Evolutionary conservation across 1,140 invertebrate genomes (phyloP).

Genomic region (Orchesella cincta): DNA sequence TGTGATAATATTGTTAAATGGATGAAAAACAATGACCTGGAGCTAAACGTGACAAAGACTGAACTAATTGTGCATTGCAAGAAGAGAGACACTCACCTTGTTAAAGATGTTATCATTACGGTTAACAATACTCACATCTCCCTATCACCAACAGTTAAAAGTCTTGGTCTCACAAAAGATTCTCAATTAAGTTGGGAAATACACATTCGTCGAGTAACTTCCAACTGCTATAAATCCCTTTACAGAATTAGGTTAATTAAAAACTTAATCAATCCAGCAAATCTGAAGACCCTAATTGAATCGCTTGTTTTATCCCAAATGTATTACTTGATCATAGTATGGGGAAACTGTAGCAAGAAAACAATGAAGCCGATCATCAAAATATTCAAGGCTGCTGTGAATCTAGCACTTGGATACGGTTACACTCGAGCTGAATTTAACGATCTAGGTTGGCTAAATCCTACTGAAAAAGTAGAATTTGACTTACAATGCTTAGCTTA

Average conservation of each 20-base stretch:
- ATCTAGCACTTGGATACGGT: neutral
- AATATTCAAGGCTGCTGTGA: neutral
- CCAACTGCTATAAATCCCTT: neutral
- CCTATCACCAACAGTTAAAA: neutral
- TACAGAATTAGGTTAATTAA: neutral
- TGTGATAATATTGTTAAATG: neutral
- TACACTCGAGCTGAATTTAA: neutral
- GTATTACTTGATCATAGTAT: neutral
- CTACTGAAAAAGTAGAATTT: neutral
- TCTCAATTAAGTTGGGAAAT: neutral
- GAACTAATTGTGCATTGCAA: slow-evolving; percentile 2
- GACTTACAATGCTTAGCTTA: neutral
- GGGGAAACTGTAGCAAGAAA: neutral
- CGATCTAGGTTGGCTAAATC: neutral
- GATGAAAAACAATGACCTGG: neutral
- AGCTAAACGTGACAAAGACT: neutral
- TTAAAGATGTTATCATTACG: no score
- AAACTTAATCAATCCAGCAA: neutral
- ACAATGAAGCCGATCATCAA: neutral
- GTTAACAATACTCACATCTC: no score
- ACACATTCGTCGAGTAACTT: neutral
- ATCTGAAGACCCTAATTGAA: neutral
- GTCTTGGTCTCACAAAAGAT: neutral
- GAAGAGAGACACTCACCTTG: no score
- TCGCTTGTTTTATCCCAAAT: neutral